These are phyloP conservation scores for Colius striatus DNA, from an alignment of 2,113 vertebrate genomes.

Conservation along the genomic window DNA sequence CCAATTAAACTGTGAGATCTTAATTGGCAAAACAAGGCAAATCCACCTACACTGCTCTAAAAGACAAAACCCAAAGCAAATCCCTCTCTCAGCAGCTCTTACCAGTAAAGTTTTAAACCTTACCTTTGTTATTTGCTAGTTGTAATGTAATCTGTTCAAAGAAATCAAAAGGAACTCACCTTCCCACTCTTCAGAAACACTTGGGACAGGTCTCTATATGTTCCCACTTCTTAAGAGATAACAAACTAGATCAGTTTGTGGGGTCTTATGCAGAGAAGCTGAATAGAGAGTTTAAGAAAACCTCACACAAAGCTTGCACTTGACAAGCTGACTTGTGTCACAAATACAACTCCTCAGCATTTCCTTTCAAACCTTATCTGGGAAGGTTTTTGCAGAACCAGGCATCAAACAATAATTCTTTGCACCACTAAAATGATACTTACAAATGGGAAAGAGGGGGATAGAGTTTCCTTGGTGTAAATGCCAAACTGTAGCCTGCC, in stretches of 20 bases:
- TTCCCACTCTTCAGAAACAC: not conserved
- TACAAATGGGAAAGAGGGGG: not conserved
- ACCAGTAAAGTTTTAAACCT: not conserved
- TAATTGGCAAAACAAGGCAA: not conserved
- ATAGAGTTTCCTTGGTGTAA: not conserved
- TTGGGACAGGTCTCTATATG: not conserved
- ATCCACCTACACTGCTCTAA: not conserved
- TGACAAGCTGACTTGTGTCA: not conserved
- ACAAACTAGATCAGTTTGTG: not conserved
- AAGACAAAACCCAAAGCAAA: not conserved
- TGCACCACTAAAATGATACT: not conserved
- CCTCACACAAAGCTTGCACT: not conserved
- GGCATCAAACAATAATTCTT: conserved; percentile 13
- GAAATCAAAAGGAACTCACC: not conserved
- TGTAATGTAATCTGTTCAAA: not conserved
- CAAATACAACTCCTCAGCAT: not conserved
- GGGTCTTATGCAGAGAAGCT: not conserved
- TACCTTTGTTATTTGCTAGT: not conserved
- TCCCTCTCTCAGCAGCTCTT: not conserved
- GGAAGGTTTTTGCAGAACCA: not conserved
- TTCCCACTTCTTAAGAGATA: not conserved
- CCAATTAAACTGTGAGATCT: not conserved
- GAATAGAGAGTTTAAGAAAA: not conserved
- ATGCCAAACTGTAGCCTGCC: not conserved
- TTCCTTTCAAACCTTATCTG: not conserved